A percentile compares a stretch with the other conserved stretches of the same genome.
phyloP scores from a whole-genome alignment of 2,113 vertebrate genomes.

The Aepyceros melampus region DNA sequence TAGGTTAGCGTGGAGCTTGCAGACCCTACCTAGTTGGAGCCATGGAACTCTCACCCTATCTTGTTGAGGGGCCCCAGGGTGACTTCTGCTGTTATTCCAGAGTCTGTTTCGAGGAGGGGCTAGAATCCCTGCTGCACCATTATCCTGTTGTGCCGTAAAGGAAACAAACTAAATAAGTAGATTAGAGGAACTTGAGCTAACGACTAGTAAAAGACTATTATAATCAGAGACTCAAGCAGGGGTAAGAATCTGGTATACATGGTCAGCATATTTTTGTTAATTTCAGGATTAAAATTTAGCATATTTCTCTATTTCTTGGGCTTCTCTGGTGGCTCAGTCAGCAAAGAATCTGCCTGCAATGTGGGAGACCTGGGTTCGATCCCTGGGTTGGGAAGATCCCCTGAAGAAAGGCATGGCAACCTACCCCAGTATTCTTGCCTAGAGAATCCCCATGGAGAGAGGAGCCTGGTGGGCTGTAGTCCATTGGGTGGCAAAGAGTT shows the following conservation, averaged over 20 bases:
- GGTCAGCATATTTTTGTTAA: not conserved
- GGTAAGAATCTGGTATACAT: not conserved
- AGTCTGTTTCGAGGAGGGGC: not conserved
- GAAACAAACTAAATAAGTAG: not conserved
- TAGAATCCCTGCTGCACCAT: not conserved
- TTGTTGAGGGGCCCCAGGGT: not conserved
- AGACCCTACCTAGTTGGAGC: not conserved
- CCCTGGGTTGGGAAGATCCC: not conserved
- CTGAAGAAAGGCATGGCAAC: not conserved
- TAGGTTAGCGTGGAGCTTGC: not conserved
- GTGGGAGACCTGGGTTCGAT: not conserved
- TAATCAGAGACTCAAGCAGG: not conserved
- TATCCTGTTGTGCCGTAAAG: not conserved
- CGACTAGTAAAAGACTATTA: not conserved
- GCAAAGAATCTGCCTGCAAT: not conserved
- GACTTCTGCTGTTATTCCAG: not conserved
- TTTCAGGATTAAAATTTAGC: not conserved
- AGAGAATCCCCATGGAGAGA: not conserved
- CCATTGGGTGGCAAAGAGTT: not conserved
- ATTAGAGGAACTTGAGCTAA: not conserved
- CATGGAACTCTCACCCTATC: not conserved
- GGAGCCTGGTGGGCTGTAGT: not conserved
- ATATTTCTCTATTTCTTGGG: not conserved
- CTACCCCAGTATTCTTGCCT: not conserved
- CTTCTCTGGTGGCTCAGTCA: not conserved